phyloP scores from a whole-genome alignment of 1,140 invertebrate genomes.

The Pantala flavescens region DNA sequence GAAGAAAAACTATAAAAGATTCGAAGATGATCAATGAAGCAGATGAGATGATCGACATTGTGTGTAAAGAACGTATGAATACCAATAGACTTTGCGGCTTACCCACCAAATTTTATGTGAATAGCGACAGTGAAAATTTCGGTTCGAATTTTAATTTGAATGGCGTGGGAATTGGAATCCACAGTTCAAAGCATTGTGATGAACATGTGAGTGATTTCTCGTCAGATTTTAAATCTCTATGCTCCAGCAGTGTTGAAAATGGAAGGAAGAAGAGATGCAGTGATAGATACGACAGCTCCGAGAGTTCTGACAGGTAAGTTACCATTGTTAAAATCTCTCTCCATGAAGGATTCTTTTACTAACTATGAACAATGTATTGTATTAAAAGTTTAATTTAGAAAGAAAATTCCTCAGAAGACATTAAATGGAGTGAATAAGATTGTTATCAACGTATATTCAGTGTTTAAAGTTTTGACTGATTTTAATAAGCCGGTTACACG shows the following conservation, averaged over 20 bases:
- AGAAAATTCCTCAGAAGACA: background rate
- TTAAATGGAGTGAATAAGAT: background rate
- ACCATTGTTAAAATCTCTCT: background rate
- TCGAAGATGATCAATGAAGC: background rate
- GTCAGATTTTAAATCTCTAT: background rate
- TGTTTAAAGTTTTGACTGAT: background rate
- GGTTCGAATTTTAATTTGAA: background rate
- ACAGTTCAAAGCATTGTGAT: background rate
- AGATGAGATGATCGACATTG: background rate
- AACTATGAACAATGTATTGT: background rate
- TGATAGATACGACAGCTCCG: conserved; percentile 78
- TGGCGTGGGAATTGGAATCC: background rate
- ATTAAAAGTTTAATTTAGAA: background rate
- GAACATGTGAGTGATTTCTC: background rate
- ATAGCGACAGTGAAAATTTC: background rate
- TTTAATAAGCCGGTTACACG: background rate
- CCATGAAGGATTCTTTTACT: background rate
- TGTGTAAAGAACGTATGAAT: background rate
- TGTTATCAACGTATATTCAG: background rate
- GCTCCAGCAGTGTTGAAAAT: conserved; percentile 21
- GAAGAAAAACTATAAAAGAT: background rate
- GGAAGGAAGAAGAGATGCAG: conserved; percentile 71
- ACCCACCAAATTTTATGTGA: background rate
- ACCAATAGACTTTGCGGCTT: background rate
- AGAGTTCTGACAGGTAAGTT: conserved; percentile 76